Conservation (phyloP, 1,140 invertebrate genomes). For the Drosophila santomea region DNA sequence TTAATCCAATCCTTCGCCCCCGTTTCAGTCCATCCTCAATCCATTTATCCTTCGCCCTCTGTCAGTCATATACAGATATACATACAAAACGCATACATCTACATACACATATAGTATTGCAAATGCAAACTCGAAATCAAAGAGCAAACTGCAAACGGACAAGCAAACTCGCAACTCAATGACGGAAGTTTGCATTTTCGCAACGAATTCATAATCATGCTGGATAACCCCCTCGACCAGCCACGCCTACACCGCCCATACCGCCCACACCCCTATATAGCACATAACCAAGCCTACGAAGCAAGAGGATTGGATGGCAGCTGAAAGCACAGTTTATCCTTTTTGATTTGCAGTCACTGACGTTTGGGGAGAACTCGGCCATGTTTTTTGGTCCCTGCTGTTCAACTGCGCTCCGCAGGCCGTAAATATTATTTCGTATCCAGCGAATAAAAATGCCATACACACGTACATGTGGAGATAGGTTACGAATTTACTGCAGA, state of each 20-base stretch:
- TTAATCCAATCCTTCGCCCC: slow-evolving; percentile 34
- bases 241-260: not conserved
- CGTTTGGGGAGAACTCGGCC: slow-evolving; percentile 32
- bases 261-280: not conserved
- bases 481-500: slow-evolving; percentile 24
- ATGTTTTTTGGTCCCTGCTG: slow-evolving; percentile 47
- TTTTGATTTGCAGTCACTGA: slow-evolving; percentile 74
- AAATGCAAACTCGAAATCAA: slow-evolving; percentile 71
- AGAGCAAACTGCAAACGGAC: slow-evolving; percentile 66
- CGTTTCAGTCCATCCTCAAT: slow-evolving; percentile 8
- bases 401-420: slow-evolving; percentile 41
- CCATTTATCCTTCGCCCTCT: slow-evolving; percentile 24
- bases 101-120: slow-evolving; percentile 31
- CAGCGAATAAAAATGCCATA: slow-evolving; percentile 59
- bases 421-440: slow-evolving; percentile 75
- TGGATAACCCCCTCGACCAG: slow-evolving; percentile 37
- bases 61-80: slow-evolving; percentile 3
- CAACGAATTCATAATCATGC: slow-evolving; percentile 82
- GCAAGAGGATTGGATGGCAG: slow-evolving; percentile 59
- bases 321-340: slow-evolving; percentile 79
- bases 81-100: not conserved
- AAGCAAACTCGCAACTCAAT: slow-evolving; percentile 76
- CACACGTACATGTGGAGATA: slow-evolving; percentile 33
- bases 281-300: slow-evolving; percentile 26
- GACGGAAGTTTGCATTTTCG: slow-evolving; percentile 81